A percentile compares a stretch with the other conserved stretches of the same genome.
phyloP scores from a whole-genome alignment of 2,797 vertebrate species.

The Erethizon dorsatum region DNA sequence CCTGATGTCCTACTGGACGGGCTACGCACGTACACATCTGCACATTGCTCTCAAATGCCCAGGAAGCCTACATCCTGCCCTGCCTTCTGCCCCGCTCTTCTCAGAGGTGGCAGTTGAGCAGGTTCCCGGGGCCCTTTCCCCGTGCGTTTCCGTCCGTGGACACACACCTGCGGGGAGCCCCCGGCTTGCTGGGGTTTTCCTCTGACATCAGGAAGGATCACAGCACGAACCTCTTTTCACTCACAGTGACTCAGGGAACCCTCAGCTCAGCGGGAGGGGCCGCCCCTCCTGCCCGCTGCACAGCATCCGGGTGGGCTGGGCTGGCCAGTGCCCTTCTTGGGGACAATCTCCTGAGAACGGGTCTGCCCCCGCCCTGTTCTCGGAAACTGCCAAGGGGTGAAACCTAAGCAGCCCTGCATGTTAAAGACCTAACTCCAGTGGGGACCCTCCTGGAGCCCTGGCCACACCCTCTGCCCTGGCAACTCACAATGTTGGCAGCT shows the following conservation, averaged over 20 bases:
- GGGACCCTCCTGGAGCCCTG: not conserved
- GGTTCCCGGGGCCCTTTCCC: not conserved
- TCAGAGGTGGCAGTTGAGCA: accelerated
- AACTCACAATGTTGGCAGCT: slow-evolving; percentile 98
- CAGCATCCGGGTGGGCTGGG: accelerated
- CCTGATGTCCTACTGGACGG: accelerated
- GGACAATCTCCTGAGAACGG: not conserved
- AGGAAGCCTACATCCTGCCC: accelerated
- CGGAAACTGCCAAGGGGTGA: not conserved
- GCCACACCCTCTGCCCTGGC: accelerated
- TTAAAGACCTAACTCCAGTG: not conserved
- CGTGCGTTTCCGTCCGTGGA: accelerated
- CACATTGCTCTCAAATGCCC: not conserved
- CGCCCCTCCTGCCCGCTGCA: accelerated
- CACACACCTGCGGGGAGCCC: accelerated
- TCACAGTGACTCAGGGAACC: accelerated
- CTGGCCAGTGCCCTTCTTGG: not conserved
- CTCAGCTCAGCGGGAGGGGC: not conserved
- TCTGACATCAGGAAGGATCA: not conserved
- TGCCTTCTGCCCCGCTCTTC: not conserved
- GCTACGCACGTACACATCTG: accelerated
- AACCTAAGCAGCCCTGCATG: not conserved
- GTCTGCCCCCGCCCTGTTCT: not conserved
- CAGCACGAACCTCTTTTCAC: not conserved
- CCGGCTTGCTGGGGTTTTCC: not conserved